These are phyloP conservation scores for Ceuthmochares aereus DNA, from an alignment of 2,113 vertebrate genomes.

Conservation along the genomic window DNA sequence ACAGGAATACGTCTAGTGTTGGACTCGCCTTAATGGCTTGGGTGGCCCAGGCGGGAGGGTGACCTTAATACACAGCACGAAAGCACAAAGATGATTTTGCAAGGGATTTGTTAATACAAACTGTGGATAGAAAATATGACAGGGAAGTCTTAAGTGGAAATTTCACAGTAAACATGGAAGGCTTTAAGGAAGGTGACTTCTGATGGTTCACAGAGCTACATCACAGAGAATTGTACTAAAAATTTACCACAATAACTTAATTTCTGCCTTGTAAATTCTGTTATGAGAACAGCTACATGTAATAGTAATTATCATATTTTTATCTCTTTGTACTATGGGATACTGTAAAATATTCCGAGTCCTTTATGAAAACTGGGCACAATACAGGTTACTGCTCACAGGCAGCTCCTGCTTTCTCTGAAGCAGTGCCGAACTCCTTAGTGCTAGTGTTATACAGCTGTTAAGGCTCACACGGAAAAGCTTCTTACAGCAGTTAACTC, in stretches of 20 bases:
- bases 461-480: not conserved
- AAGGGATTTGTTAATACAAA: not conserved
- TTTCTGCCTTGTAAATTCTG: slow-evolving; percentile 10
- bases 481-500: not conserved
- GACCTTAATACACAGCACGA: not conserved
- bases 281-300: slow-evolving; percentile 2
- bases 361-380: not conserved
- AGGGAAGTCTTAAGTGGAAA: slow-evolving; percentile 13
- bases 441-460: not conserved
- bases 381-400: not conserved
- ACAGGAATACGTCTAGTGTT: not conserved
- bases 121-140: not conserved
- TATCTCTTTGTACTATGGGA: not conserved
- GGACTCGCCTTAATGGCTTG: not conserved
- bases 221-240: slow-evolving; percentile 12
- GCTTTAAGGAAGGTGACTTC: slow-evolving; percentile 11
- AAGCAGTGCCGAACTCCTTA: not conserved
- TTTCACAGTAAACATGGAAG: not conserved
- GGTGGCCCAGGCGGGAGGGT: not conserved
- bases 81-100: not conserved
- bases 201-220: slow-evolving; percentile 26
- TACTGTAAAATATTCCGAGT: not conserved
- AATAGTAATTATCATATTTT: not conserved
- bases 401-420: not conserved
- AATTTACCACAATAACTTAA: slow-evolving; percentile 18